These are phyloP conservation scores for Solea senegalensis DNA, from an alignment of 2,113 vertebrate genomes.

Conservation along the genomic window DNA sequence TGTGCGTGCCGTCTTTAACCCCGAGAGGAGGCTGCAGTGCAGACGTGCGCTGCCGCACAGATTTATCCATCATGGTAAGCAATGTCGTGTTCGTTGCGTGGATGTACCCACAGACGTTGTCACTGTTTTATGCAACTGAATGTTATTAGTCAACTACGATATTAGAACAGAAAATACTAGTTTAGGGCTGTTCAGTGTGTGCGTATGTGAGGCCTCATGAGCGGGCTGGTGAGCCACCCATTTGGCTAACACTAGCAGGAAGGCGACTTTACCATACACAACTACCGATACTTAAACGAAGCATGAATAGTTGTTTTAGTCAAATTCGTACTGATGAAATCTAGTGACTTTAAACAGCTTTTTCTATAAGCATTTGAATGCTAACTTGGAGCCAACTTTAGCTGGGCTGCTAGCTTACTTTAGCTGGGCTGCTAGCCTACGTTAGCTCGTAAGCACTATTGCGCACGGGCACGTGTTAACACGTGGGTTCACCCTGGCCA, in stretches of 20 bases:
- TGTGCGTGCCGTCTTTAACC: neutral
- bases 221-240: constrained; percentile 11
- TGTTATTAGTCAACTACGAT: neutral
- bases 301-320: fast-evolving
- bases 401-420: neutral
- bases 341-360: neutral
- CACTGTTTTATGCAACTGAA: no score
- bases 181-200: neutral
- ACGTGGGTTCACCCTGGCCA: constrained; percentile 53
- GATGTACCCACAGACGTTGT: fast-evolving
- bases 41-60: constrained; percentile 38
- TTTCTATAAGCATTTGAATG: neutral
- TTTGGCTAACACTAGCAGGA: constrained; percentile 1
- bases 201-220: constrained; percentile 7
- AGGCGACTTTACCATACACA: neutral
- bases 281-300: fast-evolving
- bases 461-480: constrained; percentile 27
- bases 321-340: neutral
- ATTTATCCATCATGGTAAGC: constrained; percentile 64
- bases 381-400: neutral
- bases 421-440: constrained; percentile 35
- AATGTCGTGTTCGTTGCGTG: fast-evolving
- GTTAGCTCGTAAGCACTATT: constrained; percentile 18
- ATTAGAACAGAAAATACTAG: neutral
- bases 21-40: neutral